Evolutionary conservation across 2,888 invertebrate genomes (phyloP).

Genomic region (Melinaea marsaeus): DNA sequence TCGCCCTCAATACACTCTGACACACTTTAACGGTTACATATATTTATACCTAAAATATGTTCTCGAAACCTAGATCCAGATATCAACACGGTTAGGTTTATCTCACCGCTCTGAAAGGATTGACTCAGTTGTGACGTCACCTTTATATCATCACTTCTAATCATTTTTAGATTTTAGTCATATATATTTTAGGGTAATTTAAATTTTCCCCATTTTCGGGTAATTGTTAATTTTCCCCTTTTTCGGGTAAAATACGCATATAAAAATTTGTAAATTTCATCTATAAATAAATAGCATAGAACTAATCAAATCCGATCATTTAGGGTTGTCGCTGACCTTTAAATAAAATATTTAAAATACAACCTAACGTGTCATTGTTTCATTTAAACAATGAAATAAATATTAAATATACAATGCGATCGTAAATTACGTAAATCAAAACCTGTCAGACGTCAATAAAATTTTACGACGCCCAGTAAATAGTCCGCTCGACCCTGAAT

Average conservation of each 20-base stretch:
- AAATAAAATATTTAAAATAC: background rate
- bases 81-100: constrained; percentile 64
- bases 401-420: constrained; percentile 12
- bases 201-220: no score
- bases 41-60: constrained; percentile 58
- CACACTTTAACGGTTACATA: constrained; percentile 47
- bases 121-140: constrained; percentile 10
- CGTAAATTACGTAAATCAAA: constrained; percentile 38
- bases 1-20: constrained; percentile 54
- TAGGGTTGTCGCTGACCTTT: constrained; percentile 7
- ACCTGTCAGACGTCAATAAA: constrained; percentile 37
- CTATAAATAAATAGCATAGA: background rate
- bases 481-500: constrained; percentile 49
- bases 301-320: background rate
- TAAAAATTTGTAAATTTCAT: no score
- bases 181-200: no score
- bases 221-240: no score
- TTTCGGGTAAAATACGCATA: no score
- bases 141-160: no score
- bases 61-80: constrained; percentile 68
- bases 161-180: no score
- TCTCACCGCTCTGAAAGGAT: constrained; percentile 42
- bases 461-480: constrained; percentile 43
- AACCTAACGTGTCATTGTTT: background rate
- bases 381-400: constrained; percentile 15